Evolutionary conservation across 2,888 invertebrate species (phyloP), one percentile per base, ranked within the genome.

Genomic region (Metallyticus violacea): DNA sequence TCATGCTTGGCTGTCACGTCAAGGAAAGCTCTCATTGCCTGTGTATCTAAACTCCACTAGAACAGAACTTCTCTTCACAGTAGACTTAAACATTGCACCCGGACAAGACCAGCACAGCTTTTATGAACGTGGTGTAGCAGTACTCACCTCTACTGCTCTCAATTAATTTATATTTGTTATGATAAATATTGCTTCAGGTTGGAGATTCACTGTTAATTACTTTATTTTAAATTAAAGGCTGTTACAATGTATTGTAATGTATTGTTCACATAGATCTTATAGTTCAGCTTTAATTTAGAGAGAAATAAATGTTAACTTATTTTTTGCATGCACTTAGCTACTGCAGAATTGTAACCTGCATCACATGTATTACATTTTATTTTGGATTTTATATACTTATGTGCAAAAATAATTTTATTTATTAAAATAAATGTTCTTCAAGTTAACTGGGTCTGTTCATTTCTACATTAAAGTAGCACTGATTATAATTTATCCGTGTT

Each of bases 41-140:
- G 98, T 99, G 87, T 99, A 99, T 93, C 93, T 99, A 91, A 99
- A 99, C 93, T 97, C 98, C 88, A 99, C 98, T 22, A 95, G 99
- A 89, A 96, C 97, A 0, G 99, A 99, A 92, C 94, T 99, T 87
- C 93, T 99, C 88, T 99, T 99, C 93, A 99, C 99, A 0, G 96
- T 99, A 87, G 97, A 99, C 90, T 95, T 99, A 91, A 96, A 97
- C 90, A 96, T 98, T 85, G 97, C 97, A 83, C 95, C 97, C 82
- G 97, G 97, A 77, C 97, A 98, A 91, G 98, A 98, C 91, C 97
- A 96, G 86, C 98, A 98, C 91, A 98, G 97, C 91, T 99, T 99
- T 94, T 99, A 99, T 93, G 99, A 99, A 92, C 94, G 99, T 85
- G 99, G 99, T 89, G 99, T 99, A 28, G 99, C 99, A 83, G 94